Percentiles rank a stretch among this genome's conserved stretches.
These are phyloP conservation scores for Muscicapa comitata DNA, from an alignment of 2,797 vertebrate genomes.

Conservation along the genomic window DNA sequence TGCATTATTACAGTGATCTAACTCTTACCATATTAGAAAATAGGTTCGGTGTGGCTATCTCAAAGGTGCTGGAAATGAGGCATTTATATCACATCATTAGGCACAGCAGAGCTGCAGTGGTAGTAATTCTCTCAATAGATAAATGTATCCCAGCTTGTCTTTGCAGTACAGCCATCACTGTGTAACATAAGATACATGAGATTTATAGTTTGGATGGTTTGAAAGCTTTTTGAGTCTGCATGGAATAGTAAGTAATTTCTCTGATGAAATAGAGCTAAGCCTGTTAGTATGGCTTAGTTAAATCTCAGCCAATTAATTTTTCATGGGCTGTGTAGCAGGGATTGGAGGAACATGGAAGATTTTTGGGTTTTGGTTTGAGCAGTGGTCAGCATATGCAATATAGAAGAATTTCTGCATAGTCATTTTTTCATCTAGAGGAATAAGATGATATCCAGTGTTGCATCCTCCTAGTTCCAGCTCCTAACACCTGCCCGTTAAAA, in stretches of 20 bases:
- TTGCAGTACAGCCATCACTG: background rate
- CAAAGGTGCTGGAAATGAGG: background rate
- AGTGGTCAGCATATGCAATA: background rate
- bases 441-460: background rate
- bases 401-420: background rate
- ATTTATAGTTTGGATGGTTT: background rate
- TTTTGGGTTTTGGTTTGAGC: background rate
- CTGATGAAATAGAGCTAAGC: background rate
- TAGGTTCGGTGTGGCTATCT: background rate
- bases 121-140: background rate
- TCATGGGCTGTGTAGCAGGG: background rate
- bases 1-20: background rate
- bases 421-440: background rate
- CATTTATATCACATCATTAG: background rate
- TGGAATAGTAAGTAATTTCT: background rate
- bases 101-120: background rate
- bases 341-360: background rate
- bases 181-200: background rate
- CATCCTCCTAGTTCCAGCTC: background rate
- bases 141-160: background rate
- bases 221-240: conserved; percentile 1
- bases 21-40: background rate
- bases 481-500: background rate
- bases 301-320: conserved; percentile 35
- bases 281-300: background rate